phyloP scores from a whole-genome alignment of 2,797 vertebrate genomes.

The Tapirus indicus region DNA sequence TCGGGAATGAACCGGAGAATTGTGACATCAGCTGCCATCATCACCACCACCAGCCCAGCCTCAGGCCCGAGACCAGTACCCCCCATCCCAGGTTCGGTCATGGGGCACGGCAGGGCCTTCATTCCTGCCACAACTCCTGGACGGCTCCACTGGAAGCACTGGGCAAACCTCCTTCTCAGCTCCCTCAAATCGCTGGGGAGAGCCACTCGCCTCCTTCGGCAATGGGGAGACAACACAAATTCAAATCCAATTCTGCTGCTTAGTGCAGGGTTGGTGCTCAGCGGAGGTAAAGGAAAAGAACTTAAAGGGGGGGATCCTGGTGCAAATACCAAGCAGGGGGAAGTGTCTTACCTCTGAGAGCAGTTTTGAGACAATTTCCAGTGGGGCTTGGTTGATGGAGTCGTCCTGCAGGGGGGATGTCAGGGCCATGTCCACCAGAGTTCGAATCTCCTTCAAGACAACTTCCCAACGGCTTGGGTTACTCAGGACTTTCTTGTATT shows the following conservation, averaged over 20 bases:
- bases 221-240: background rate
- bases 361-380: slow-evolving; percentile 98
- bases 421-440: slow-evolving; percentile 98
- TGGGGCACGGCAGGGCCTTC: background rate
- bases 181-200: background rate
- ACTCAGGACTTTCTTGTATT: slow-evolving; percentile 98
- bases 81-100: background rate
- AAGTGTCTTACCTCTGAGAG: slow-evolving; percentile 94
- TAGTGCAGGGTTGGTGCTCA: accelerated
- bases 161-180: background rate
- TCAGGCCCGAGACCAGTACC: background rate
- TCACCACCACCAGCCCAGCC: background rate
- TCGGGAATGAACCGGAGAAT: background rate
- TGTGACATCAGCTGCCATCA: background rate
- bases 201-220: background rate
- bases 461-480: slow-evolving; percentile 99
- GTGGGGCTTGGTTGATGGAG: slow-evolving; percentile 98
- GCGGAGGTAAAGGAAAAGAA: background rate
- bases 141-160: background rate
- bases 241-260: accelerated
- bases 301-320: no score
- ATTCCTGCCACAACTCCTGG: no score
- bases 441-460: slow-evolving; percentile 98
- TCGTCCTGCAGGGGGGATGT: slow-evolving; percentile 98
- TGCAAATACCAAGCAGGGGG: background rate